These are phyloP conservation scores for Solenodon paradoxus DNA, from an alignment of 2,113 vertebrate species.

Conservation along the genomic window DNA sequence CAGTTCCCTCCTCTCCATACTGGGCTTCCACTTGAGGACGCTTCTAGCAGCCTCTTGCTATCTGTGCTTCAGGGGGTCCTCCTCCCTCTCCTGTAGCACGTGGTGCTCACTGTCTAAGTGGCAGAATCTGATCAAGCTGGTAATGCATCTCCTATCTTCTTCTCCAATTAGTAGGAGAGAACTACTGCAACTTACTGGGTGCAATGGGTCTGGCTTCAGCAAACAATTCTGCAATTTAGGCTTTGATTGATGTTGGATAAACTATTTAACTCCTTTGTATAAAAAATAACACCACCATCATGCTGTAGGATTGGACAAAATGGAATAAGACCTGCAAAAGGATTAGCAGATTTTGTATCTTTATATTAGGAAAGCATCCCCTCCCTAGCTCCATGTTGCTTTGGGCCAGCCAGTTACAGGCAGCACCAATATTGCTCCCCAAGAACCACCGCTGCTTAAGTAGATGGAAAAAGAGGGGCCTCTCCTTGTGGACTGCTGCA, in stretches of 20 bases:
- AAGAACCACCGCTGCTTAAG: constrained; percentile 63
- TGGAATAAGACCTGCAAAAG: neutral
- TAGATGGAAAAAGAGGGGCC: constrained; percentile 51
- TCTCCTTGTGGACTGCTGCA: constrained; percentile 58
- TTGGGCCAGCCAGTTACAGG: neutral
- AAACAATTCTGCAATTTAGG: neutral
- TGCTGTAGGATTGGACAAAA: neutral
- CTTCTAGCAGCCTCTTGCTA: neutral
- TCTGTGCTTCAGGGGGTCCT: neutral
- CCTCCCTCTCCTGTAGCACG: neutral
- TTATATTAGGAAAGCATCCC: neutral
- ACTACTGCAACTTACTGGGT: neutral
- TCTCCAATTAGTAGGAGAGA: neutral
- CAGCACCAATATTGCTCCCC: constrained; percentile 39
- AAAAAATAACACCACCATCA: neutral
- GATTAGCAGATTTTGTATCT: neutral
- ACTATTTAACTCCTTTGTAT: neutral
- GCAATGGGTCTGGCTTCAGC: neutral
- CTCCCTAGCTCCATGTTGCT: neutral
- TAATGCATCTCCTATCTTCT: neutral
- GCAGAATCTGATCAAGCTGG: neutral
- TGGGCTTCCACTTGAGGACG: neutral
- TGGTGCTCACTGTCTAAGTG: neutral
- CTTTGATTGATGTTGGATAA: neutral
- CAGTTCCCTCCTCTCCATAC: neutral